phyloP scores from a whole-genome alignment of 2,888 invertebrate genomes.

The Diloba caeruleocephala region DNA sequence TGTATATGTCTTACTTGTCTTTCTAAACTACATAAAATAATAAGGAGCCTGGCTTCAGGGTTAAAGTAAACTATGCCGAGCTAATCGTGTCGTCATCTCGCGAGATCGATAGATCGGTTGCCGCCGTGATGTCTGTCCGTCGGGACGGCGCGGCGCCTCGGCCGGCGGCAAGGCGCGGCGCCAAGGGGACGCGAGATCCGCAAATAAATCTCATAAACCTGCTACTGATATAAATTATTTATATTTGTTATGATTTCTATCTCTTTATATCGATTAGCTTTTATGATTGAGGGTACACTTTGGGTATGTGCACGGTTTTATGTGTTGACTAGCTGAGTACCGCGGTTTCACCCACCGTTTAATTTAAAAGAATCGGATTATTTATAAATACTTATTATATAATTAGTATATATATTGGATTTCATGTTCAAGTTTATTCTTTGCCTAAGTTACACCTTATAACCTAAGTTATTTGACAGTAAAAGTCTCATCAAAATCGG shows the following conservation, averaged over 20 bases:
- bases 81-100: conserved; percentile 63
- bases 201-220: conserved; percentile 72
- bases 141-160: conserved; percentile 83
- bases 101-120: conserved; percentile 74
- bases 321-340: no score
- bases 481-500: no score
- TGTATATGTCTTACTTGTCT: neutral
- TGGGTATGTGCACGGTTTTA: no score
- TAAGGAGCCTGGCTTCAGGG: conserved; percentile 21
- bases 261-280: conserved; percentile 37
- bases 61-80: conserved; percentile 37
- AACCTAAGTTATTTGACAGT: no score
- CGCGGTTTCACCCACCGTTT: no score
- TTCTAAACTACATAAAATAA: no score
- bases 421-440: no score
- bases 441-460: no score
- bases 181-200: conserved; percentile 74
- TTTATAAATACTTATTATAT: no score
- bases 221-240: conserved; percentile 65
- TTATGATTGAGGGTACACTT: neutral
- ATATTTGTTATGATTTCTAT: conserved; percentile 59
- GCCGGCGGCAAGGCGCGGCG: conserved; percentile 64
- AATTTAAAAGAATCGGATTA: no score
- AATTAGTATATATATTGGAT: no score
- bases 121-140: conserved; percentile 80